Percentiles rank a stretch among this genome's conserved stretches.
These are phyloP conservation scores for Folsomia candida DNA, from an alignment of 2,888 invertebrate genomes.

Conservation along the genomic window DNA sequence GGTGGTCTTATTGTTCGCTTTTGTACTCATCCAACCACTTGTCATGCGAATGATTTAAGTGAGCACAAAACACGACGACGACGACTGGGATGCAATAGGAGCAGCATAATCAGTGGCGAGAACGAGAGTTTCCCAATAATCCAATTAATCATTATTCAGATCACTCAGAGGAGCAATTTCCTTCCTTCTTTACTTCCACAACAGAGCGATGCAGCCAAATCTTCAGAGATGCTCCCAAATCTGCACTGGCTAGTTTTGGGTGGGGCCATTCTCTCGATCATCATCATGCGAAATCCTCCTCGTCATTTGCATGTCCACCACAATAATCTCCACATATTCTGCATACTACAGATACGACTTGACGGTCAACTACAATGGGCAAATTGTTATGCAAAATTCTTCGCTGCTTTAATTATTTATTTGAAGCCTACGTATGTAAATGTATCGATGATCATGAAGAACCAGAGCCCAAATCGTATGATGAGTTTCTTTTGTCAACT, in stretches of 20 bases:
- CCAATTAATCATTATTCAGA: slow-evolving; percentile 7
- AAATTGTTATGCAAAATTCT: no score
- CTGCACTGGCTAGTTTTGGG: background rate
- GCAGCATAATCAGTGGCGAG: background rate
- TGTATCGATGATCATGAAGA: background rate
- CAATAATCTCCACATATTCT: no score
- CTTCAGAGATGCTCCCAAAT: background rate
- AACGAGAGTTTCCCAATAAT: background rate
- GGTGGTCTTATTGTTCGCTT: no score
- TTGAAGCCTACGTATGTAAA: no score
- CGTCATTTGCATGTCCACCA: background rate
- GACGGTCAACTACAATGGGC: background rate
- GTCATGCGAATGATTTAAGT: slow-evolving; percentile 4
- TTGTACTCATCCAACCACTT: background rate
- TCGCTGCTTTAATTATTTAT: background rate
- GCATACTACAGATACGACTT: no score
- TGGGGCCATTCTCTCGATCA: background rate
- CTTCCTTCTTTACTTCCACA: background rate
- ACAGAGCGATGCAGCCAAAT: background rate
- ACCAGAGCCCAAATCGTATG: no score
- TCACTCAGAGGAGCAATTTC: background rate
- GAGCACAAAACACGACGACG: background rate
- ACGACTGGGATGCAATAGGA: no score
- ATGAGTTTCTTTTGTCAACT: background rate
- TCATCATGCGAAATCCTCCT: background rate